Percentiles rank a stretch among this genome's conserved stretches.
These are phyloP conservation scores for Denticeps clupeoides DNA, from an alignment of 2,797 vertebrate species.

Conservation along the genomic window DNA sequence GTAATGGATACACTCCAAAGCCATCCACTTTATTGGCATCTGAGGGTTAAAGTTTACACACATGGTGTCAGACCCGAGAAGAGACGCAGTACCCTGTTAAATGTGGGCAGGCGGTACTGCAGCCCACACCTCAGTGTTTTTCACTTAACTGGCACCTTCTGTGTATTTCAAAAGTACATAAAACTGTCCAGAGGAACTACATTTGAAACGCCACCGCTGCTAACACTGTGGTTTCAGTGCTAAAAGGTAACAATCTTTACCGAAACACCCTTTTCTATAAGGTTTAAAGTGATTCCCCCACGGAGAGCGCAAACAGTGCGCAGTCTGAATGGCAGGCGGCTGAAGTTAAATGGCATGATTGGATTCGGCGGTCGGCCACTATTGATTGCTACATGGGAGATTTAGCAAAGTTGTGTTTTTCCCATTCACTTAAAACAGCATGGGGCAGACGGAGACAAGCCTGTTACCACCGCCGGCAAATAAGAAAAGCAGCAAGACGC, in stretches of 20 bases:
- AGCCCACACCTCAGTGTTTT: too few species aligned
- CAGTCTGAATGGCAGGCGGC: conserved; percentile 9
- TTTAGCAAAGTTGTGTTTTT: not conserved
- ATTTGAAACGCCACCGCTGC: too few species aligned
- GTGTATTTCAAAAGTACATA: too few species aligned
- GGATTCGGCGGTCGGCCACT: conserved; percentile 3
- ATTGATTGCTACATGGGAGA: conserved; percentile 13
- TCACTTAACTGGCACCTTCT: too few species aligned
- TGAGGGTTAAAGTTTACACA: conserved; percentile 45
- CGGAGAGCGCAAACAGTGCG: conserved; percentile 13
- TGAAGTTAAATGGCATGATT: conserved; percentile 10
- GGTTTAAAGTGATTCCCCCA: conserved; percentile 6
- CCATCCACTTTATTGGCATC: conserved; percentile 99
- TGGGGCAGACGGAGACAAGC: not conserved
- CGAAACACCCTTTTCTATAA: not conserved
- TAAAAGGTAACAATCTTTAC: not conserved
- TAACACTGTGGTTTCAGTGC: conserved; percentile 1
- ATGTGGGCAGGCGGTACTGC: too few species aligned
- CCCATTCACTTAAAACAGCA: conserved; percentile 4
- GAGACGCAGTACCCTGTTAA: too few species aligned
- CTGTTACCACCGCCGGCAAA: not conserved
- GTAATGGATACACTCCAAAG: conserved; percentile 96
- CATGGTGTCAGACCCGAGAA: too few species aligned
- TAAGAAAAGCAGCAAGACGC: not conserved
- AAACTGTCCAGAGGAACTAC: too few species aligned